Evolutionary conservation across 1,140 invertebrate genomes (phyloP).

Genomic region (Listronotus bonariensis): DNA sequence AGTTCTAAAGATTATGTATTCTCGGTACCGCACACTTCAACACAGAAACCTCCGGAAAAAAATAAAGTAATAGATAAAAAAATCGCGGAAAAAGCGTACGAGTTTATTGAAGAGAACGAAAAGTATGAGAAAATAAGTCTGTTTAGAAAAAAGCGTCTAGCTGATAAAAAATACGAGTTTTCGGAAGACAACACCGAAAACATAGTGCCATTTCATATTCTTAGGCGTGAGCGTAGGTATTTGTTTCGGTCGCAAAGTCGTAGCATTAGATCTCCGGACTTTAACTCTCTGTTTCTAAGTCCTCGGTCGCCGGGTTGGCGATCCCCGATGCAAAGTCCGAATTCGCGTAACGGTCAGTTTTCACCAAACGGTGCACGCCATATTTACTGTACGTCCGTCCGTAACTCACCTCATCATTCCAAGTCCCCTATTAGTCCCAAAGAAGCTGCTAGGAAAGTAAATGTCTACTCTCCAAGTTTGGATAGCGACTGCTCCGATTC

Average conservation of each 20-base stretch:
- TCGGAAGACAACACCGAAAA: constrained; percentile 85
- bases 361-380: constrained; percentile 47
- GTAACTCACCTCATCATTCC: constrained; percentile 51
- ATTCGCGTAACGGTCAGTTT: constrained; percentile 51
- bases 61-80: constrained; percentile 61
- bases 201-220: constrained; percentile 74
- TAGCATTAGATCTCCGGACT: constrained; percentile 49
- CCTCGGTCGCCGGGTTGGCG: constrained; percentile 47
- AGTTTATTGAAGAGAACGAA: constrained; percentile 82
- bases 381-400: constrained; percentile 51
- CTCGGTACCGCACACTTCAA: constrained; percentile 48
- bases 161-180: constrained; percentile 92
- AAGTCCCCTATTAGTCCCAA: constrained; percentile 54
- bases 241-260: constrained; percentile 46
- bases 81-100: constrained; percentile 77
- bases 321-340: constrained; percentile 54
- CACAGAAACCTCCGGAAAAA: constrained; percentile 49
- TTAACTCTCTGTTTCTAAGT: constrained; percentile 52
- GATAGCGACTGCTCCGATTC: constrained; percentile 54
- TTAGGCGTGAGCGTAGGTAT: constrained; percentile 51
- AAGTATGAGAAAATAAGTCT: constrained; percentile 82
- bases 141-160: constrained; percentile 78
- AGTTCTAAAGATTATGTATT: constrained; percentile 50
- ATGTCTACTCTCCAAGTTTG: constrained; percentile 53
- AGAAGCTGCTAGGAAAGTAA: constrained; percentile 51